Evolutionary conservation across 2,888 invertebrate species (phyloP).

Genomic region (Phorcus lineatus): DNA sequence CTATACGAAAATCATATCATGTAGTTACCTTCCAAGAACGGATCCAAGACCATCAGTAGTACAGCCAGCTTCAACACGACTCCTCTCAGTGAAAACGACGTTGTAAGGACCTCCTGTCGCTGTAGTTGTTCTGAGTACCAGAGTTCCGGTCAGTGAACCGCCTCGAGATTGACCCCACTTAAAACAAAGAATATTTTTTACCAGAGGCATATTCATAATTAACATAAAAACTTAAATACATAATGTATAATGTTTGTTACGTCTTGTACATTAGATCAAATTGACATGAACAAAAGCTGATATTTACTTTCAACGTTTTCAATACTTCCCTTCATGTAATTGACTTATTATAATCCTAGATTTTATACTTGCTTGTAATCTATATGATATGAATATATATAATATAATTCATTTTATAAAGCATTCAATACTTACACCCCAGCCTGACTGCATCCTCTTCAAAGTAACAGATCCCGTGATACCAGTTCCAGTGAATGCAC

Average conservation of each 20-base stretch:
- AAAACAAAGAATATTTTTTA: background rate
- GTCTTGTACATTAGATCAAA: too few species aligned
- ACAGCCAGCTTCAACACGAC: background rate
- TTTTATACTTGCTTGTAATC: too few species aligned
- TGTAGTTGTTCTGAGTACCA: background rate
- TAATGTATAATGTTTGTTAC: too few species aligned
- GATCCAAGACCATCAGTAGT: background rate
- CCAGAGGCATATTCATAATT: too few species aligned
- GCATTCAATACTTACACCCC: background rate
- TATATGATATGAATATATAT: too few species aligned
- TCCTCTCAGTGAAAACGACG: background rate
- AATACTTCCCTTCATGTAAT: too few species aligned
- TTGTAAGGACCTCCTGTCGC: background rate
- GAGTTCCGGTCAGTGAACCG: background rate
- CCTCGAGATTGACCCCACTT: conserved; percentile 1
- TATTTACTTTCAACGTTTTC: too few species aligned
- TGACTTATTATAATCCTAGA: too few species aligned
- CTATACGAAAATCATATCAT: too few species aligned
- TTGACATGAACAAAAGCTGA: too few species aligned
- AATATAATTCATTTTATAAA: too few species aligned
- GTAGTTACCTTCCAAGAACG: background rate
- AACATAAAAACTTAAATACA: too few species aligned
- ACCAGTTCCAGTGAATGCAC: background rate
- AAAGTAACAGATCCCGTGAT: background rate
- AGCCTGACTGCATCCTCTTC: background rate